Evolutionary conservation across 2,888 invertebrate species (phyloP), one percentile per base, ranked within the genome.

Genomic region (Epirrhoe alternata): DNA sequence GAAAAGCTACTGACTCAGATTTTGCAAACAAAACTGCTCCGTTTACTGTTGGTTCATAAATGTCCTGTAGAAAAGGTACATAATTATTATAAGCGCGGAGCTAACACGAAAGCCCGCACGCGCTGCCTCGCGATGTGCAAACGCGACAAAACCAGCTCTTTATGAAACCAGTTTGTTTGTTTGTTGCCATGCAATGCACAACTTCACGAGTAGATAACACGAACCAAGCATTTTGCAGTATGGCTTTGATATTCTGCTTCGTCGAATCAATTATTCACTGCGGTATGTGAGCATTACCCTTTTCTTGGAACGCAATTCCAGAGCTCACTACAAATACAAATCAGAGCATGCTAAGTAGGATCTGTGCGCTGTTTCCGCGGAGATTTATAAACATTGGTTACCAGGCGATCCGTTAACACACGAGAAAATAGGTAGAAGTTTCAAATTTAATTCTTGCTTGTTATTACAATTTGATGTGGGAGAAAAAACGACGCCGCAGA

Each of bases 131-230:
- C 38, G 1, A 47, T 56, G 14, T 56, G 30, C n/a, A 30, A 42
- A 56, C 42, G 45, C 30, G 42, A 56, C 56, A 42, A 45, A 42
- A n/a, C 45, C 56, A 45, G 56, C 45, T 59, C 14, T 51, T 52
- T 30, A 59, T 38, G 42, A 38, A 59, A 14, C 50, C 30, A 59
- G 59, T 59, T 59, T 42, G 17, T 35, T 50, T 35, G 8, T 52
- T 33, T 12, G 31, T 52, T 31, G 47, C 14, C 16, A 47, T 47
- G 47, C 47, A 16, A 14, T 47, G 16, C 16, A 47, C 16, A 16
- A 47, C 47, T 16, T 16, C 47, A 14, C 47, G 16, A 16, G 14
- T 47, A 42, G 12, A 42, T 42, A 47, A 16, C 16, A 16, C 16
- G 6, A 47, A 47, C 14, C 12, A 47, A 47, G 12, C 14, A 42